These are phyloP conservation scores for Folsomia manolachei DNA, from an alignment of 2,888 invertebrate species.

Conservation along the genomic window DNA sequence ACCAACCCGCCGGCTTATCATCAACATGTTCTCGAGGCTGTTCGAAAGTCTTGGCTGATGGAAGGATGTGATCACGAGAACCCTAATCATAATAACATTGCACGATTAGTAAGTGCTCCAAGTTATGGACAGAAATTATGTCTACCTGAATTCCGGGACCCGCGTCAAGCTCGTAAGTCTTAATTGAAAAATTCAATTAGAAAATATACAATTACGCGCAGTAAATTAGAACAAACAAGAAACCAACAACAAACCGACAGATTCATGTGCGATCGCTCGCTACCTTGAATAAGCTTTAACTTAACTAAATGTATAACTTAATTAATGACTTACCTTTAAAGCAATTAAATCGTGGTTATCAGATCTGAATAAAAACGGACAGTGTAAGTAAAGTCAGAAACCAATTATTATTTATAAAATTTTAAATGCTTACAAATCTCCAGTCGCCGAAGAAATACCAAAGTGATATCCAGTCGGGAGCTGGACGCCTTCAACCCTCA, in stretches of 20 bases:
- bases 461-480: slow-evolving; percentile 94
- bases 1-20: slow-evolving; percentile 81
- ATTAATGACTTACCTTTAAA: too few species aligned
- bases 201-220: too few species aligned
- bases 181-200: too few species aligned
- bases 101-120: not conserved
- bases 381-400: not conserved
- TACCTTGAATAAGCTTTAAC: too few species aligned
- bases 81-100: slow-evolving; percentile 52
- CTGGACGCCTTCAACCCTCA: slow-evolving; percentile 80
- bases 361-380: slow-evolving; percentile 55
- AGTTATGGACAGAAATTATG: too few species aligned
- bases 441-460: slow-evolving; percentile 93
- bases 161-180: slow-evolving; percentile 86
- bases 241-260: too few species aligned
- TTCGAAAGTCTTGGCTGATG: slow-evolving; percentile 84
- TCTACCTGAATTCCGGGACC: slow-evolving; percentile 60
- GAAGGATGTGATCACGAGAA: slow-evolving; percentile 78
- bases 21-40: slow-evolving; percentile 88
- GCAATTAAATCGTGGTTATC: slow-evolving; percentile 95
- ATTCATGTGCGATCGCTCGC: too few species aligned
- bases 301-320: too few species aligned
- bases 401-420: not conserved
- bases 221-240: too few species aligned
- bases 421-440: slow-evolving; percentile 65